Base-by-base conservation (phyloP, 1,140 invertebrate species). In the Pinna nobilis region DNA sequence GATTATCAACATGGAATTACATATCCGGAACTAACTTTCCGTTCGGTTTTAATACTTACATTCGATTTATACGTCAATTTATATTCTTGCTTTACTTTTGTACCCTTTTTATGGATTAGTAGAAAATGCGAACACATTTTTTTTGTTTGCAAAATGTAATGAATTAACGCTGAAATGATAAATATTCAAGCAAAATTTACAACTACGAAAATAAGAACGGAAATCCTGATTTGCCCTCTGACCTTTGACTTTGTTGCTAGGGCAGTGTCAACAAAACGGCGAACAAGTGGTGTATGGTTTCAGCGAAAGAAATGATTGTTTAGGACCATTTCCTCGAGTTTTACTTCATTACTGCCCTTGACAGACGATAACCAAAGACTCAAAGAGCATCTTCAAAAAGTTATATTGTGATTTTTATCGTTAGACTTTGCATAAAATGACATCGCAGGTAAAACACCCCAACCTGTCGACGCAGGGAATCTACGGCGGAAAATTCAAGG, bases 401-500 rank as follows among this genome's bases (percentile, higher is more conserved):
- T n/a, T n/a, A n/a, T n/a, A 41, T 23, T 47, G 32, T 55, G 20
- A n/a, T 57, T 20, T n/a, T 37, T 25, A 11, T 44, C 18, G 59
- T 20, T 37, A 30, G 41, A 32, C 18, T 39, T 5, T 23, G 41
- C 65, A 41, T 30, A 72, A 51, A 35, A 79, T 80, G 77, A 28
- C 82, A 41, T 68, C 81, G 20, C 71, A 75, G 75, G 67, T 83
- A n/a, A 79, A 77, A 47, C 65, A 85, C 23, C 84, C 84, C 2
- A 70, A 81, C 7, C 81, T 87, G 33, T 20, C 70, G 25, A 77
- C 78, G 23, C 74, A 83, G 30, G 78, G 81, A 92, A 95, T 95
- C 51, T 89, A 89, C 79, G 70, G 73, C 9, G 86, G 86, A 44
- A 88, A 86, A 76, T 88, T 80, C 64, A 82, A 81, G 67, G 87